A percentile compares a stretch with the other conserved stretches of the same genome.
Evolutionary conservation across 2,797 vertebrate genomes (phyloP).

Genomic region (Heteromormyrus szaboi): DNA sequence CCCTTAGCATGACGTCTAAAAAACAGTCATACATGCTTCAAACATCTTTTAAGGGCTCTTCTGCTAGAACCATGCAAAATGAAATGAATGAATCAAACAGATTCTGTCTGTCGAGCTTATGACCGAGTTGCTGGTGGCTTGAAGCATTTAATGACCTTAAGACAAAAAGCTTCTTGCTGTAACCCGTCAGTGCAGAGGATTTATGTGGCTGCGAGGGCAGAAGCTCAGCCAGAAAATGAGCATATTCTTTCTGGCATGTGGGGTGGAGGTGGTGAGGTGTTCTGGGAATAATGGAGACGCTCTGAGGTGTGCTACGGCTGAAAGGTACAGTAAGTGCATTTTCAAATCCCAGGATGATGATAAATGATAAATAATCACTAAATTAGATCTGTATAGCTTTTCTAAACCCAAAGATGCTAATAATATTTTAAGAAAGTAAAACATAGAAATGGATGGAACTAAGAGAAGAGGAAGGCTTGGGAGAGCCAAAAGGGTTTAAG

Average conservation of each 20-base stretch:
- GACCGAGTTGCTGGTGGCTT: neutral
- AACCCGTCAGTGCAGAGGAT: neutral
- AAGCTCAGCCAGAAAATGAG: neutral
- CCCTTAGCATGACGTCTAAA: neutral
- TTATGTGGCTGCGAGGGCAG: neutral
- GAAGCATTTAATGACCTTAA: constrained; percentile 19
- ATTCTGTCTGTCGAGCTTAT: neutral
- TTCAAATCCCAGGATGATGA: neutral
- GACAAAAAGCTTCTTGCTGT: constrained; percentile 7
- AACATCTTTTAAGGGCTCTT: constrained; percentile 8
- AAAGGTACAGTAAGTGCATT: neutral
- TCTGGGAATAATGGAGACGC: neutral
- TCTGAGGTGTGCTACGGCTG: neutral
- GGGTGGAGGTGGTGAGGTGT: neutral
- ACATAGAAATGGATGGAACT: neutral
- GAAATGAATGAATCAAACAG: neutral
- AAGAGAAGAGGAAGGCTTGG: neutral
- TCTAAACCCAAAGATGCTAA: neutral
- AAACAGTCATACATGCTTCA: neutral
- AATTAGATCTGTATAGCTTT: neutral
- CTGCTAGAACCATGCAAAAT: neutral
- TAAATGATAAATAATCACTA: neutral
- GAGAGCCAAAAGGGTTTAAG: neutral
- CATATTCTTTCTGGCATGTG: neutral
- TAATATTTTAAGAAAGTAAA: neutral